A percentile compares a stretch with the other conserved stretches of the same genome.
These are phyloP conservation scores for Pteronura brasiliensis DNA, from an alignment of 2,113 vertebrate genomes.

Conservation along the genomic window DNA sequence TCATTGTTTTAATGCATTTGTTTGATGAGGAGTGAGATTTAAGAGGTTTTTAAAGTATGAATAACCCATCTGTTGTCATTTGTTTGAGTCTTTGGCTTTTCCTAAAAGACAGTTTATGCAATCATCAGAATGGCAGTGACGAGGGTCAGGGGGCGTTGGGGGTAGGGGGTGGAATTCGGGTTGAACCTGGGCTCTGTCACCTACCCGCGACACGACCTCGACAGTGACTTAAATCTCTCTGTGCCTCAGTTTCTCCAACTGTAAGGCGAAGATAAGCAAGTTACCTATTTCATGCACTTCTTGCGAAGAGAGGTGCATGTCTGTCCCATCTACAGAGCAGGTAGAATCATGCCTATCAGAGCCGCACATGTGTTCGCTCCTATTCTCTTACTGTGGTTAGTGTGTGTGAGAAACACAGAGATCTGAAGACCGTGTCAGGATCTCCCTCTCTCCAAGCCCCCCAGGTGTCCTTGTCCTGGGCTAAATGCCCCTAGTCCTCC, in stretches of 20 bases:
- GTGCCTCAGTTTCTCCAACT: not conserved
- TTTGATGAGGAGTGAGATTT: not conserved
- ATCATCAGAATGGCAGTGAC: not conserved
- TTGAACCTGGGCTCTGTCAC: not conserved
- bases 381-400: not conserved
- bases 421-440: not conserved
- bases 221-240: not conserved
- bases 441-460: too few relatives aligned
- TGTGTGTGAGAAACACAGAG: not conserved
- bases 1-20: not conserved
- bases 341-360: not conserved
- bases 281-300: not conserved
- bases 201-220: too few relatives aligned
- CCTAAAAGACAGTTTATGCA: not conserved
- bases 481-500: not conserved
- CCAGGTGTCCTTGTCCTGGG: not conserved
- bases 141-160: not conserved
- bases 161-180: not conserved
- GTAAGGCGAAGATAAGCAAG: not conserved
- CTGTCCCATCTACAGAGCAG: not conserved
- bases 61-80: not conserved
- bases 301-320: not conserved
- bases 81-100: not conserved
- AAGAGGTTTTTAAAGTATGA: not conserved
- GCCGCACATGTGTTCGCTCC: too few relatives aligned